Conservation (phyloP, 2,888 invertebrate species). For the Rhagophthalmus giganteus region DNA sequence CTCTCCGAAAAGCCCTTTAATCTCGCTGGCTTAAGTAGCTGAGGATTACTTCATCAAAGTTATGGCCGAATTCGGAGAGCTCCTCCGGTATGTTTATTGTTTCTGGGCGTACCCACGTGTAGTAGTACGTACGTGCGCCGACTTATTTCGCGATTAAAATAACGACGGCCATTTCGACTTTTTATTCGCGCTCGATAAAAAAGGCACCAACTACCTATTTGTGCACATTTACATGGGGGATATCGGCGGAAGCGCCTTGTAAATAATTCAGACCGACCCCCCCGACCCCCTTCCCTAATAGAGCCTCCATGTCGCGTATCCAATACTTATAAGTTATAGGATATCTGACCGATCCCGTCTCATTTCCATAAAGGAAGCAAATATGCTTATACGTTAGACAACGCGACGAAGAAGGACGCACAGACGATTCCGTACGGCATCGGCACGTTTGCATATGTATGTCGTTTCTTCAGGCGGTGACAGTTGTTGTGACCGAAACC, state of each 20-base stretch:
- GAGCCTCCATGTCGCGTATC: conserved; percentile 45
- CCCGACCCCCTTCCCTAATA: too few relatives aligned
- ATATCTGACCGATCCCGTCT: conserved; percentile 37
- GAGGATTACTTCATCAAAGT: conserved; percentile 56
- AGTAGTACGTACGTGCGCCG: conserved; percentile 13
- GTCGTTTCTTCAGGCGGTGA: conserved; percentile 44
- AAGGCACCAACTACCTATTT: conserved; percentile 43
- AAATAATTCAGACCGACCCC: conserved; percentile 55
- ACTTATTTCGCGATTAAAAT: neutral
- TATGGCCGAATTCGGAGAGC: conserved; percentile 48
- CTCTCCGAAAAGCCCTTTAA: conserved; percentile 54
- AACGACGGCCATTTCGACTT: neutral
- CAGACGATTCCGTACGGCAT: conserved; percentile 25
- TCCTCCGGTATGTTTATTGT: conserved; percentile 16
- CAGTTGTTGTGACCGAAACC: conserved; percentile 49
- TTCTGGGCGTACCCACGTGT: too few relatives aligned
- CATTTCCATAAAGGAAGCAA: conserved; percentile 36
- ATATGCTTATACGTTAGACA: conserved; percentile 27
- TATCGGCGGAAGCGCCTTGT: conserved; percentile 52
- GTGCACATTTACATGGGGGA: conserved; percentile 49
- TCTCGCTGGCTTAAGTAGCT: conserved; percentile 54
- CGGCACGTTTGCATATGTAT: conserved; percentile 40
- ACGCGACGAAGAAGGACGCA: conserved; percentile 26
- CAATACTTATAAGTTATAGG: conserved; percentile 52
- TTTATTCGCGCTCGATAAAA: conserved; percentile 15